Evolutionary conservation across 2,797 vertebrate genomes (phyloP), one percentile per base, ranked within the genome.

Genomic region (Capromys pilorides): DNA sequence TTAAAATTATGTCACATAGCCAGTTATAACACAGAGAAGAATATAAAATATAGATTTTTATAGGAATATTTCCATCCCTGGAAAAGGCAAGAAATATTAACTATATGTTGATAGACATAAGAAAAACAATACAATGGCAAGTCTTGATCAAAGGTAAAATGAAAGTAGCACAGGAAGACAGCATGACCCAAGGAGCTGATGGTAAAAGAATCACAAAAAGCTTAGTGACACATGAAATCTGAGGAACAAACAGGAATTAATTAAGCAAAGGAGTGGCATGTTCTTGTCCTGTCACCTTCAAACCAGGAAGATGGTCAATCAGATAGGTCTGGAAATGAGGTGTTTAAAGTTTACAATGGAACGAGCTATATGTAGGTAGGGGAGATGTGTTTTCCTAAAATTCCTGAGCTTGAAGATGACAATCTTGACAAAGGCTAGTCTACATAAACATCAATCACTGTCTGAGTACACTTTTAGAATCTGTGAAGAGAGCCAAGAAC

Each of bases 331-430:
- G 73, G 95, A 97, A 96, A 97, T 0, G 79, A 94, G 96, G 92
- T 18, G 95, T 94, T 90, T 87, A 87, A 95, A 97, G 91, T 97
- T 96, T 97, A 86, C 87, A 67, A 94, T 61, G 54, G 90, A 90
- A 75, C 64, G n/a, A 0, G 0, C 64, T 95, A 45, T n/a, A 96
- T 92, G 64, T 93, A 94, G 93, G 0, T 4, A 5, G 51, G 54
- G 84, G 51, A 33, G 49, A 2, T 6, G 41, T 9, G 8, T 96
- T 95, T 79, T 97, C 96, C 97, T 96, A 90, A 36, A 96, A 89
- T 89, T 86, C 18, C 75, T 97, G 75, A 97, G 77, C 89, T 89
- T 88, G 64, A 67, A 91, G 22, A 97, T 66, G 75, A 39, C 24
- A 93, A 92, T 33, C 62, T 93, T 96, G 54, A 45, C 77, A 97